Conservation (phyloP, 2,888 invertebrate species). For the Dusona sp. region DNA sequence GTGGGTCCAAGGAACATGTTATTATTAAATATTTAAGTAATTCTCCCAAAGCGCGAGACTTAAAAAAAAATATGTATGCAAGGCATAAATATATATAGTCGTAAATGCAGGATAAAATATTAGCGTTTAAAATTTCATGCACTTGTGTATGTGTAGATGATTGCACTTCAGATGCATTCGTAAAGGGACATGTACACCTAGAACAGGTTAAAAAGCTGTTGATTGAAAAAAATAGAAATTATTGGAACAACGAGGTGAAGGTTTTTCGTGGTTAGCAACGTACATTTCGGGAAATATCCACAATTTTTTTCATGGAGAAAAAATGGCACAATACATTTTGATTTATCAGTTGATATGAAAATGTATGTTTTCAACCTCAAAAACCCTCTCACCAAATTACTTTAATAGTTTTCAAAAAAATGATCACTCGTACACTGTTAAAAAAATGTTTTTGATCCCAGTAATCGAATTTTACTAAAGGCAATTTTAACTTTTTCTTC, state of each 20-base stretch:
- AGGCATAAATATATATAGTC: background rate
- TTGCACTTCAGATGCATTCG: background rate
- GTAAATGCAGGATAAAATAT: background rate
- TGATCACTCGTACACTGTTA: too few species aligned
- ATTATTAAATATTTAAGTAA: too few species aligned
- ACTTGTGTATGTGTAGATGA: background rate
- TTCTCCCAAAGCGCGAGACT: too few species aligned
- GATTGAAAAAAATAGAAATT: background rate
- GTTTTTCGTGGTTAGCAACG: background rate
- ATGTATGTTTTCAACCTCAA: background rate
- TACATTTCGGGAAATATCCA: background rate
- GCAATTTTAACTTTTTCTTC: too few species aligned
- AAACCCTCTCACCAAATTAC: background rate
- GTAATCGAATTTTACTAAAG: too few species aligned
- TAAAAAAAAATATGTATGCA: too few species aligned
- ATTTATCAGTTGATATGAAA: background rate
- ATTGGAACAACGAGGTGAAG: background rate
- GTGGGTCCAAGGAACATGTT: too few species aligned
- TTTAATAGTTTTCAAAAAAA: too few species aligned
- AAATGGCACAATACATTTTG: too few species aligned
- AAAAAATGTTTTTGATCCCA: too few species aligned
- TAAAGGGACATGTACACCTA: background rate
- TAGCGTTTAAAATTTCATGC: background rate
- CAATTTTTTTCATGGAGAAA: background rate
- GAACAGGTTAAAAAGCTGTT: background rate